phyloP scores from a whole-genome alignment of 2,888 invertebrate genomes.

The Cephus spinipes region DNA sequence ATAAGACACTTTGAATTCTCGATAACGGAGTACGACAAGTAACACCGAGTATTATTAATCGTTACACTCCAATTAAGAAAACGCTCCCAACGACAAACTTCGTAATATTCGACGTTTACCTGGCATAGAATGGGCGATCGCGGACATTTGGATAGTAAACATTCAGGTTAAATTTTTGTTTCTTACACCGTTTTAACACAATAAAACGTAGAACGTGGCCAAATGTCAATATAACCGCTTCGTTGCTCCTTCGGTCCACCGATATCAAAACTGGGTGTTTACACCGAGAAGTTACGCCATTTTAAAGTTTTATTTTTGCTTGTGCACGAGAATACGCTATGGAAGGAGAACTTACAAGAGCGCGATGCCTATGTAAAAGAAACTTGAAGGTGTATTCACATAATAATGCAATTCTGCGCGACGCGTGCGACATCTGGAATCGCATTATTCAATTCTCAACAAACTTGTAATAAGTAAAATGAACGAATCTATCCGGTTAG shows the following conservation, averaged over 20 bases:
- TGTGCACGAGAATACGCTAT: constrained; percentile 9
- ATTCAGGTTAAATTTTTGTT: constrained; percentile 57
- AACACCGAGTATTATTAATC: not conserved
- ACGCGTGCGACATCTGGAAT: not conserved
- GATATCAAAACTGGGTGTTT: constrained; percentile 53
- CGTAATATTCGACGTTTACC: constrained; percentile 48
- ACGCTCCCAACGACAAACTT: constrained; percentile 32
- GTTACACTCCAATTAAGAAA: constrained; percentile 17
- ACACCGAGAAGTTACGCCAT: constrained; percentile 62
- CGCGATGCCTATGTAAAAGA: not conserved
- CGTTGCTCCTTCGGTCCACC: constrained; percentile 22
- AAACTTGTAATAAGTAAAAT: not conserved
- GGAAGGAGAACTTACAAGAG: not conserved
- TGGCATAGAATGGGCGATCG: constrained; percentile 66
- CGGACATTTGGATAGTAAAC: constrained; percentile 64
- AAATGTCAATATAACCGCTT: constrained; percentile 22
- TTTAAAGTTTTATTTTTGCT: constrained; percentile 59
- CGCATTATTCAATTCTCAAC: not conserved
- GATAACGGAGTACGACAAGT: not conserved
- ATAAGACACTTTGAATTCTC: not conserved
- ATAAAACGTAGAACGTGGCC: constrained; percentile 24
- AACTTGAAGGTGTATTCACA: constrained; percentile 2
- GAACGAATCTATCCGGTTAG: not conserved
- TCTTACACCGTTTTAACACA: constrained; percentile 43
- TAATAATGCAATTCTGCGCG: not conserved